Evolutionary conservation across 2,797 vertebrate genomes (phyloP).

Genomic region (Aldrovandia affinis): DNA sequence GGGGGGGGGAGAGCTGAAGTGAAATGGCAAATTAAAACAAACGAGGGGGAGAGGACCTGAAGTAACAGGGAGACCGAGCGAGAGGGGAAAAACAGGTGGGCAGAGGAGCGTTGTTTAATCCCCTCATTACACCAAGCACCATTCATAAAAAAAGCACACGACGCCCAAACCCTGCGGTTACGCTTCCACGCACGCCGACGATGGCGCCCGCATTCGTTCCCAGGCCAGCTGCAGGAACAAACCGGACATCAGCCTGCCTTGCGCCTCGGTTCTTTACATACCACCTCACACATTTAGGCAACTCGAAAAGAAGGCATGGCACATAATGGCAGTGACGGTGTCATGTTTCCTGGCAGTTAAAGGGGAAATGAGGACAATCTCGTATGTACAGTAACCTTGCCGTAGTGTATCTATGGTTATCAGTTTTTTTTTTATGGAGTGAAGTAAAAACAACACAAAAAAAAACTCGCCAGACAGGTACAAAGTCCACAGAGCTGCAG

Average conservation of each 20-base stretch:
- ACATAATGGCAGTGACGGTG: constrained; percentile 3
- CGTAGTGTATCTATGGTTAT: neutral
- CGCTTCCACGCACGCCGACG: neutral
- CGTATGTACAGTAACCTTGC: constrained; percentile 9
- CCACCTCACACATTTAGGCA: neutral
- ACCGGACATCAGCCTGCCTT: neutral
- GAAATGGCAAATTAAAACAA: neutral
- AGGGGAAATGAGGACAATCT: constrained; percentile 24
- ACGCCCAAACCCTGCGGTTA: neutral
- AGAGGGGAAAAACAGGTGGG: too few relatives aligned
- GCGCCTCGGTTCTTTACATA: neutral
- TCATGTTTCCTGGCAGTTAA: constrained; percentile 7
- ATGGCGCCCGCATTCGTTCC: neutral
- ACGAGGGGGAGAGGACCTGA: too few relatives aligned
- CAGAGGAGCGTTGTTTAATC: neutral
- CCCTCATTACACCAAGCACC: neutral
- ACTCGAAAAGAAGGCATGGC: neutral
- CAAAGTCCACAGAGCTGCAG: constrained; percentile 2
- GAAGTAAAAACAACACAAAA: neutral
- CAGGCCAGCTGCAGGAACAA: neutral
- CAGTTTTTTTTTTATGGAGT: neutral
- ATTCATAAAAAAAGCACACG: neutral
- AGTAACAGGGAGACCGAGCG: too few relatives aligned
- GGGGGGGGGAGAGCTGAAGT: neutral
- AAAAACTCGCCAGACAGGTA: neutral